Conservation (phyloP, 1,140 invertebrate genomes). For the Melitaea cinxia region DNA sequence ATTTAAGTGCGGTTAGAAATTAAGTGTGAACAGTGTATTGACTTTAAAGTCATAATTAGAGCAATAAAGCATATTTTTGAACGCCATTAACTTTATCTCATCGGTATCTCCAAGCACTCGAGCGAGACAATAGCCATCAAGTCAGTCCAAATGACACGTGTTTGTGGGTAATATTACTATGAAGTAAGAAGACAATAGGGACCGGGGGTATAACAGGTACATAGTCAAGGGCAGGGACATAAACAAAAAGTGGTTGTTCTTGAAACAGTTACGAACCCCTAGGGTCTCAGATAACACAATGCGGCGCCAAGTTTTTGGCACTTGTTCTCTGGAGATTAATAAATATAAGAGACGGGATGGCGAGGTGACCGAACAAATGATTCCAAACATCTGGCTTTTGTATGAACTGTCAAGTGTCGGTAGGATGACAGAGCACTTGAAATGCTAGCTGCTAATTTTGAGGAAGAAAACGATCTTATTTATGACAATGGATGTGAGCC, state of each 20-base stretch:
- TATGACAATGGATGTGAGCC: neutral
- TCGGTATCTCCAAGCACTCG: constrained; percentile 43
- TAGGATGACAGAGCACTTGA: constrained; percentile 57
- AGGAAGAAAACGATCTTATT: constrained; percentile 1
- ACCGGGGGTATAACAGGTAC: constrained; percentile 55
- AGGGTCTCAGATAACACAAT: constrained; percentile 63
- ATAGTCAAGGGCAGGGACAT: constrained; percentile 57
- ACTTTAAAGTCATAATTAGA: constrained; percentile 36
- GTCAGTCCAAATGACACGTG: constrained; percentile 53
- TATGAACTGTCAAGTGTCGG: constrained; percentile 54
- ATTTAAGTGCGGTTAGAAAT: constrained; percentile 29
- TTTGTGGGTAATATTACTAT: constrained; percentile 58
- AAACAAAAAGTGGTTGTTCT: constrained; percentile 54
- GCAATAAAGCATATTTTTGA: constrained; percentile 34
- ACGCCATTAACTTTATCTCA: constrained; percentile 37
- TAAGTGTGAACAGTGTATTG: constrained; percentile 36
- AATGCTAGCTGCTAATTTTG: constrained; percentile 53
- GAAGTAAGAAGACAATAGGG: constrained; percentile 54
- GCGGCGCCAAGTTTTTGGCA: constrained; percentile 74
- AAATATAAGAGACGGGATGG: constrained; percentile 51
- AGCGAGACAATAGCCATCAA: constrained; percentile 46
- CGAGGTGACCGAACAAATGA: constrained; percentile 73
- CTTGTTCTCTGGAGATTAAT: constrained; percentile 52
- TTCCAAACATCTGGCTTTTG: constrained; percentile 71
- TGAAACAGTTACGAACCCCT: constrained; percentile 55